Conservation (phyloP, 1,140 invertebrate genomes). For the Solenopsis fugax region DNA sequence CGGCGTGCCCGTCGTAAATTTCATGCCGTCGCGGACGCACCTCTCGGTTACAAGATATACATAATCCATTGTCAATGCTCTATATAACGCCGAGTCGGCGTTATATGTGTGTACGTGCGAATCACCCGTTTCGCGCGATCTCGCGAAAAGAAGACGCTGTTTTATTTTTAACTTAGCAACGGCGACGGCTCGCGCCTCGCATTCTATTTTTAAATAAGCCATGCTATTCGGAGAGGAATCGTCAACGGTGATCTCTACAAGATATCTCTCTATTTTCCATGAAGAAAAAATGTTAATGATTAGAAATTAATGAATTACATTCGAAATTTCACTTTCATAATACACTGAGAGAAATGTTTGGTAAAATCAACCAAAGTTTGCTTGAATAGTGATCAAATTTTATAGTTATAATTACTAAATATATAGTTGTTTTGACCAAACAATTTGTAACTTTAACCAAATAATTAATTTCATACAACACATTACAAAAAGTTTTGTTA, state of each 20-base stretch:
- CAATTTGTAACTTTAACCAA: no score
- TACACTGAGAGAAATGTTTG: no score
- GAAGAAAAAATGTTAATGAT: not conserved
- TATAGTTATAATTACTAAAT: no score
- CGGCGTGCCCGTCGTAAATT: conserved; percentile 48
- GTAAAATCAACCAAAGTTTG: no score
- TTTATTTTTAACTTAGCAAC: conserved; percentile 54
- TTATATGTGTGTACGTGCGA: not conserved
- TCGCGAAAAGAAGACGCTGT: conserved; percentile 42
- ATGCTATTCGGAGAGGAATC: not conserved
- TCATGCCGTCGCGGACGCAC: conserved; percentile 53
- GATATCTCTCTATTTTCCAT: not conserved
- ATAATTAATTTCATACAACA: no score
- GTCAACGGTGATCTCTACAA: not conserved
- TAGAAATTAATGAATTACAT: not conserved
- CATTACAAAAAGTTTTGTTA: no score
- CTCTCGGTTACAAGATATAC: conserved; percentile 53
- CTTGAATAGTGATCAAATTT: no score
- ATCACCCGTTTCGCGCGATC: conserved; percentile 8
- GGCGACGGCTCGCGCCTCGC: not conserved
- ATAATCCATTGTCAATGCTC: conserved; percentile 61
- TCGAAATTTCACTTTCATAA: not conserved
- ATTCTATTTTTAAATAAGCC: conserved; percentile 32
- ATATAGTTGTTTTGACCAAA: no score
- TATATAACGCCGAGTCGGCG: no score